Conservation (phyloP, 2,888 invertebrate species). For the Geotrupes spiniger region DNA sequence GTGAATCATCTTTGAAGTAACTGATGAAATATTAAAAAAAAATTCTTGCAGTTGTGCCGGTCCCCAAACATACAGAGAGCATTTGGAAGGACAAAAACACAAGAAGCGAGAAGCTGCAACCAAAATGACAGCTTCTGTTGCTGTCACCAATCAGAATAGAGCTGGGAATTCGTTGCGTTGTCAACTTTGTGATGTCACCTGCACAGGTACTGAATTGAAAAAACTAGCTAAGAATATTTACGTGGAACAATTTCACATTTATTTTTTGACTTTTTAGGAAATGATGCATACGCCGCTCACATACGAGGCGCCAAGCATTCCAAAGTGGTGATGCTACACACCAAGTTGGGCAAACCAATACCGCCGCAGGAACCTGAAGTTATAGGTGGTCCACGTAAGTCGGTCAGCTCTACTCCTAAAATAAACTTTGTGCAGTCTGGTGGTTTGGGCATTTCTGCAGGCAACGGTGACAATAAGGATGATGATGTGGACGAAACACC, state of each 20-base stretch:
- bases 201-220: constrained; percentile 67
- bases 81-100: constrained; percentile 97
- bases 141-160: constrained; percentile 61
- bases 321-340: constrained; percentile 94
- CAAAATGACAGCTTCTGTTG: constrained; percentile 66
- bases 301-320: constrained; percentile 97
- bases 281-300: constrained; percentile 97
- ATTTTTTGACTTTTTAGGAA: constrained; percentile 65
- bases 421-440: constrained; percentile 82
- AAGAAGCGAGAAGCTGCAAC: constrained; percentile 94
- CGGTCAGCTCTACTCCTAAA: constrained; percentile 68
- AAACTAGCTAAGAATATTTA: constrained; percentile 12
- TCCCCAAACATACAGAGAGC: constrained; percentile 83
- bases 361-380: constrained; percentile 94
- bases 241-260: not conserved
- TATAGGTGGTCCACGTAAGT: constrained; percentile 56
- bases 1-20: constrained; percentile 2
- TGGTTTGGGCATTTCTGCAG: constrained; percentile 60
- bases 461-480: constrained; percentile 48
- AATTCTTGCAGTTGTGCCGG: constrained; percentile 44
- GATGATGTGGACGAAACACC: constrained; percentile 55
- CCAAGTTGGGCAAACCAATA: constrained; percentile 95
- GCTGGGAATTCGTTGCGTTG: constrained; percentile 78
- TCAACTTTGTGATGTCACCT: constrained; percentile 97
- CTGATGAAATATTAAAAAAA: not conserved